Percentiles rank a stretch among this genome's conserved stretches.
These are phyloP conservation scores for Metallyticus violacea DNA, from an alignment of 2,888 invertebrate species.

Conservation along the genomic window DNA sequence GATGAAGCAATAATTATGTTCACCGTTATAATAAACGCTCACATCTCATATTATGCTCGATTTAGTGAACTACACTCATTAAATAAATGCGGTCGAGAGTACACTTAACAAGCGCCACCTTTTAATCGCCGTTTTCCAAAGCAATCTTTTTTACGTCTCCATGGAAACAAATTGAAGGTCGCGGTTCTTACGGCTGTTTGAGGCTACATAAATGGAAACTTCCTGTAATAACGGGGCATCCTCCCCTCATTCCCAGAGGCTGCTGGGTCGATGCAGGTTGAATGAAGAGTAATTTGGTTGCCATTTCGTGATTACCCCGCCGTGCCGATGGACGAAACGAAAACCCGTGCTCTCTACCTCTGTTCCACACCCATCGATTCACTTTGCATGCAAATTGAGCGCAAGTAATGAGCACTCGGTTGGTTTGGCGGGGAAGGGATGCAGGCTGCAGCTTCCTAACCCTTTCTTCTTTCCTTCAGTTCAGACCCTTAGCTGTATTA, in stretches of 20 bases:
- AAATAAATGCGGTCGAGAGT: too few species aligned
- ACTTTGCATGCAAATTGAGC: slow-evolving; percentile 23
- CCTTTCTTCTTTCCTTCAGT: not conserved
- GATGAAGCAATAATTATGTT: too few species aligned
- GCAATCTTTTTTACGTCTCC: not conserved
- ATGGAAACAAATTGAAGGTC: not conserved
- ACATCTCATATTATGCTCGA: too few species aligned
- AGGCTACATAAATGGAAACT: too few species aligned
- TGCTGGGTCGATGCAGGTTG: not conserved
- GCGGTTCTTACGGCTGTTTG: not conserved
- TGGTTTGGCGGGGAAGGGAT: not conserved
- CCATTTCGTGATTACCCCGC: slow-evolving; percentile 14
- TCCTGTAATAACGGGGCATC: too few species aligned
- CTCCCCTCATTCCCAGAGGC: too few species aligned
- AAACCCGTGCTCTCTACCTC: not conserved
- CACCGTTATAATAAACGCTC: too few species aligned
- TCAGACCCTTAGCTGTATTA: not conserved
- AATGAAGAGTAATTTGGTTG: slow-evolving; percentile 19
- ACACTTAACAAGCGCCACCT: too few species aligned
- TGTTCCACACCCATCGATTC: slow-evolving; percentile 12
- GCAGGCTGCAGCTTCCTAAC: not conserved
- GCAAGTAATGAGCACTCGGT: slow-evolving; percentile 11
- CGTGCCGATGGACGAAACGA: not conserved
- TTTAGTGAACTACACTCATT: too few species aligned
- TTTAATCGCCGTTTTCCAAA: too few species aligned